Conservation (phyloP, 2,113 vertebrate species). For the Rhombomys opimus region DNA sequence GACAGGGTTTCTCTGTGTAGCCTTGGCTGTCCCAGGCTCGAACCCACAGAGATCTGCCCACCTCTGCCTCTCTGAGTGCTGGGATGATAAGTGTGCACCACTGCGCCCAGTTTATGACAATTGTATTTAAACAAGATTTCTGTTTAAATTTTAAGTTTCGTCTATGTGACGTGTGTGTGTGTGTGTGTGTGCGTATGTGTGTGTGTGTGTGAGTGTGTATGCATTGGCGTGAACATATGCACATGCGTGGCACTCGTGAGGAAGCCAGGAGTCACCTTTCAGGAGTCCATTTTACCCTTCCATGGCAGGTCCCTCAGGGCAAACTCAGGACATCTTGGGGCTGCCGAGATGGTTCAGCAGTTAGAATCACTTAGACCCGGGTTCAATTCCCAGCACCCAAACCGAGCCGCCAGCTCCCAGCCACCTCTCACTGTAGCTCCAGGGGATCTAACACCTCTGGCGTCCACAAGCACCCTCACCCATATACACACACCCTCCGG, state of each 20-base stretch:
- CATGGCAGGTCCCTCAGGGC: not conserved
- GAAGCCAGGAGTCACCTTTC: not conserved
- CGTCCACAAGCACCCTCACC: rapidly evolving
- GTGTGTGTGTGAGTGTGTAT: not conserved
- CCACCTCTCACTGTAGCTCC: not conserved
- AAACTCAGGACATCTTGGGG: not conserved
- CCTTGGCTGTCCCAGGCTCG: too few species aligned
- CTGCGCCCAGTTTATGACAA: too few species aligned
- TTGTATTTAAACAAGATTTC: not conserved
- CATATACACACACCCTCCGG: too few species aligned
- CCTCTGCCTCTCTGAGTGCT: too few species aligned
- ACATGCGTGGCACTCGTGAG: not conserved
- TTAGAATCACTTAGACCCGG: not conserved
- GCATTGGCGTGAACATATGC: not conserved
- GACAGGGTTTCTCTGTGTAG: too few species aligned
- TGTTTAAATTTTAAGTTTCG: not conserved
- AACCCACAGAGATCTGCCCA: too few species aligned
- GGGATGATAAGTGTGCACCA: too few species aligned
- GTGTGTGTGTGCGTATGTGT: not conserved
- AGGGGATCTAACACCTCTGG: not conserved
- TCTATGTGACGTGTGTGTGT: too few species aligned
- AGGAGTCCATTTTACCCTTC: not conserved
- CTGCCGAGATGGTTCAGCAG: not conserved
- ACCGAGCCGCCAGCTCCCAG: not conserved
- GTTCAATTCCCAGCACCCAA: not conserved